Evolutionary conservation across 2,888 invertebrate species (phyloP).

Genomic region (Ophonus ardosiacus): DNA sequence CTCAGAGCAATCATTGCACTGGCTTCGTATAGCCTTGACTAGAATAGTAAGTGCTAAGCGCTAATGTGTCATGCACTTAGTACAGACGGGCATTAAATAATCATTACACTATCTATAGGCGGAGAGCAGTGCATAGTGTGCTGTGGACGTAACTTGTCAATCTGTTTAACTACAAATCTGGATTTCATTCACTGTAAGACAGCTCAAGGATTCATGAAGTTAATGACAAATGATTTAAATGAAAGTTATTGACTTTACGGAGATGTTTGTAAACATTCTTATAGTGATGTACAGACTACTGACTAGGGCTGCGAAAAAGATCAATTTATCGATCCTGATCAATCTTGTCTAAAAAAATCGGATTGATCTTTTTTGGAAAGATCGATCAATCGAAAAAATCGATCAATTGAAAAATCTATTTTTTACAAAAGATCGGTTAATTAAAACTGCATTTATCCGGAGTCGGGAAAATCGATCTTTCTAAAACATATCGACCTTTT

Average conservation of each 20-base stretch:
- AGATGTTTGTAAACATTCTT: background rate
- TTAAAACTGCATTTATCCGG: too few species aligned
- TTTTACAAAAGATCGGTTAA: too few species aligned
- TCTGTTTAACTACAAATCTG: background rate
- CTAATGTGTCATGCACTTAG: background rate
- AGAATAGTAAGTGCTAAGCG: background rate
- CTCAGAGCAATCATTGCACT: background rate
- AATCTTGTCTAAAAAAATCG: too few species aligned
- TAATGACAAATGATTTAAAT: background rate
- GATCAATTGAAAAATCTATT: too few species aligned
- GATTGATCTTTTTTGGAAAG: too few species aligned
- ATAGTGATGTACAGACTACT: background rate
- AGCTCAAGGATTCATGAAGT: background rate
- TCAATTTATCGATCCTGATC: too few species aligned
- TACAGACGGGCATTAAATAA: background rate
- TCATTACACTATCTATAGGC: background rate
- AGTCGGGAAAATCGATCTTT: too few species aligned
- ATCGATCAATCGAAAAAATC: too few species aligned
- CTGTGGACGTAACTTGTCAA: too few species aligned
- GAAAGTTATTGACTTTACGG: too few species aligned
- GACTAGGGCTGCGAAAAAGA: too few species aligned
- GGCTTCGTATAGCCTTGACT: background rate
- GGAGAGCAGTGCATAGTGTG: background rate
- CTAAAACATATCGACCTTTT: too few species aligned
- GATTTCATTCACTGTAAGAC: background rate